Evolutionary conservation across 2,888 invertebrate species (phyloP).

Genomic region (Tachina lurida): DNA sequence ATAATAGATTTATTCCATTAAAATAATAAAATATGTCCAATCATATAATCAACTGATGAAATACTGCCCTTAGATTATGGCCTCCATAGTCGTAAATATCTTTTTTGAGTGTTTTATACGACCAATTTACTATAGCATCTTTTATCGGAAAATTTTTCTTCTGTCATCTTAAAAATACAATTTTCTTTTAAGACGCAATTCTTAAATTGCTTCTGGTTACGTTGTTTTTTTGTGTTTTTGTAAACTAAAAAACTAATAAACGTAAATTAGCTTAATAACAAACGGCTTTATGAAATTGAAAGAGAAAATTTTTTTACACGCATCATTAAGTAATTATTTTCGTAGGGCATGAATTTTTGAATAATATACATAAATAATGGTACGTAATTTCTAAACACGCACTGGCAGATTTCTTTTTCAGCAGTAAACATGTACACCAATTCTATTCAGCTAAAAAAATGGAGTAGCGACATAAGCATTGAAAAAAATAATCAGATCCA

Average conservation of each 20-base stretch:
- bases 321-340: constrained; percentile 13
- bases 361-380: not conserved
- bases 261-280: constrained; percentile 26
- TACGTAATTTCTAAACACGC: constrained; percentile 4
- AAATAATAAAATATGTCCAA: no score
- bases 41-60: no score
- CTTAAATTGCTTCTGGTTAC: not conserved
- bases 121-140: not conserved
- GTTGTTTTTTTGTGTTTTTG: not conserved
- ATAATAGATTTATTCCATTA: no score
- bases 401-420: not conserved
- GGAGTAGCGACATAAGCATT: not conserved
- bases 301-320: not conserved
- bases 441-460: not conserved
- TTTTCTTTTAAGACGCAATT: constrained; percentile 3
- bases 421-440: not conserved
- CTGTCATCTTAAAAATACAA: not conserved
- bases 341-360: not conserved
- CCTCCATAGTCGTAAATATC: no score
- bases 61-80: no score
- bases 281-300: constrained; percentile 13
- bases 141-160: not conserved
- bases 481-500: no score
- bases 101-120: not conserved
- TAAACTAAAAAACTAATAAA: not conserved